phyloP scores from a whole-genome alignment of 1,140 invertebrate species.

The Hetaerina americana region DNA sequence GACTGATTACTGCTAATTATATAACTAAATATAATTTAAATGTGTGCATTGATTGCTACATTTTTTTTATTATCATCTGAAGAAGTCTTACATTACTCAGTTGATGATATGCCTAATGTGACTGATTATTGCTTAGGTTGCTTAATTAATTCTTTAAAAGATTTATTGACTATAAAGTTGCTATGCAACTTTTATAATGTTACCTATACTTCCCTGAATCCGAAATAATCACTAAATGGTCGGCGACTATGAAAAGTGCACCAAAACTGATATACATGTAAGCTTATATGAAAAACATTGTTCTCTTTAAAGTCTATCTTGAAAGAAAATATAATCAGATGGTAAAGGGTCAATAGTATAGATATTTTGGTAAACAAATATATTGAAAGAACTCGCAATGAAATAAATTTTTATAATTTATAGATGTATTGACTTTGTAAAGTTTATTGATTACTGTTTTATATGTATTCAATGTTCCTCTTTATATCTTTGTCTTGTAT shows the following conservation, averaged over 20 bases:
- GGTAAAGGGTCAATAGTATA: not conserved
- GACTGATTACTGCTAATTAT: not conserved
- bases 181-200: not conserved
- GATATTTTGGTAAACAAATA: not conserved
- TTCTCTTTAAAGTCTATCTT: not conserved
- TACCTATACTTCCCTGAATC: not conserved
- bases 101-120: too few relatives aligned
- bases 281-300: not conserved
- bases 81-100: too few relatives aligned
- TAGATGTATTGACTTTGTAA: not conserved
- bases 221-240: not conserved
- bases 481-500: too few relatives aligned
- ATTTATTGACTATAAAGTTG: not conserved
- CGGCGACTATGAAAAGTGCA: not conserved
- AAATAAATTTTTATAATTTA: not conserved
- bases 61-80: not conserved
- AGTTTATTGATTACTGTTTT: not conserved
- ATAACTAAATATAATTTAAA: not conserved
- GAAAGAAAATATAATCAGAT: not conserved
- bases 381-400: not conserved
- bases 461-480: not conserved
- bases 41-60: not conserved
- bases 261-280: not conserved
- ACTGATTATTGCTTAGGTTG: not conserved
- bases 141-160: not conserved